Base-by-base conservation (phyloP, 1,140 invertebrate species). In the Forficula auricularia region DNA sequence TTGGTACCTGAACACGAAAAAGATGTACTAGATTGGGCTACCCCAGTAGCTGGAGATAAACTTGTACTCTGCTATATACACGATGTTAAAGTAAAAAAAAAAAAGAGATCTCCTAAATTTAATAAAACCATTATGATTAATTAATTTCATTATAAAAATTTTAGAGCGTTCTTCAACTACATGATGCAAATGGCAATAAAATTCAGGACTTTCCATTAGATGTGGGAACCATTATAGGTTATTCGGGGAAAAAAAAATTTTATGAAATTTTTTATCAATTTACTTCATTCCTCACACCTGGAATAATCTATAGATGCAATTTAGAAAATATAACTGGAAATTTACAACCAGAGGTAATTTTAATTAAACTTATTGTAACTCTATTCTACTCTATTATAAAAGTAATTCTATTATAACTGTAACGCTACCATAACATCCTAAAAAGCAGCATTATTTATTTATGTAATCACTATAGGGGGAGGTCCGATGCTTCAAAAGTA, bases 211-310 rank as follows among this genome's bases (percentile, higher is more conserved):
- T 95, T 49, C 73, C 80, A 0, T 61, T 97, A 18, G 81, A 83
- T 52, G 77, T 95, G 44, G 94, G 92, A 8, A 83, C 83, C 2
- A 70, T 98, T 22, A 72, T 72, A 19, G 79, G 79, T 1, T 82
- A 86, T 53, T 83, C 82, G 4, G 90, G 87, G 4, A 77, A 87
- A 53, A 82, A 79, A 54, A 75, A 83, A 48, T 76, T 89, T 51
- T 73, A 71, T 0, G 87, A 97, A 67, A 78, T 95, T 47, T 98
- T 97, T 63, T 96, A 86, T 59, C 73, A 82, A 50, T 94, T 97
- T 57, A 79, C 80, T 34, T 97, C 91, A 0, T 97, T 97, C 62
- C 69, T 97, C 14, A 85, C 79, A 34, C 94, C 95, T 13, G 81
- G 81, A 14, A 74, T 81, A 43, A 92, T 96, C 55, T 96, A 91